Base-by-base conservation (phyloP, 1,140 invertebrate genomes). In the Bombus haemorrhoidalis region DNA sequence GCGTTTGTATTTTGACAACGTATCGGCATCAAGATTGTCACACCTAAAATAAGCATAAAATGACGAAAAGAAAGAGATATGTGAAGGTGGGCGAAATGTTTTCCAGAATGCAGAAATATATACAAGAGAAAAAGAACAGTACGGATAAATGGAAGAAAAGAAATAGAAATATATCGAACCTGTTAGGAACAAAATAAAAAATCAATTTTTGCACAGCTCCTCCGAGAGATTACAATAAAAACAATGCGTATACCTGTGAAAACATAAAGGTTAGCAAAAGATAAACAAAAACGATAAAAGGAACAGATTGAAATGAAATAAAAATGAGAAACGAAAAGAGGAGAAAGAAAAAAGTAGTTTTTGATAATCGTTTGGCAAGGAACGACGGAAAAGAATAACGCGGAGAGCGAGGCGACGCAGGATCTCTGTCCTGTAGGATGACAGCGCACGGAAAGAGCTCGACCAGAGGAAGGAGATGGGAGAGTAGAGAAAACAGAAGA, bases 381-480 rank as follows among this genome's bases (percentile, higher is more conserved):
- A 18, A 6, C 25, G 34, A 28, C n/a, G 25, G 41, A 66, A 73
- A 57, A 71, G 69, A 32, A 76, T 57, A 62, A 83, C 69, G 28
- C 79, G 34, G 13, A 75, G 47, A 69, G 77, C 79, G 83, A 81
- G 69, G 87, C 86, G 85, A 74, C 79, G 80, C 80, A 71, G 82
- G 90, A 91, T 88, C 80, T 84, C 83, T 83, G 91, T 93, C 91
- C 92, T 91, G 89, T 87, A 92, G 93, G 93, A 93, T 90, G 88
- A 91, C 90, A 91, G 83, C 83, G 47, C 75, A 74, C 81, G 79
- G 80, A 76, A 76, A 64, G 75, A 83, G 82, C 39, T 64, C 71
- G 77, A 77, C 43, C 39, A n/a, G 87, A 83, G 69, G 73, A 75
- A 84, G 82, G 88, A 85, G 82, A 82, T 77, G 79, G 90, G 73